phyloP scores from a whole-genome alignment of 2,888 invertebrate genomes.

The Rhagium mordax region DNA sequence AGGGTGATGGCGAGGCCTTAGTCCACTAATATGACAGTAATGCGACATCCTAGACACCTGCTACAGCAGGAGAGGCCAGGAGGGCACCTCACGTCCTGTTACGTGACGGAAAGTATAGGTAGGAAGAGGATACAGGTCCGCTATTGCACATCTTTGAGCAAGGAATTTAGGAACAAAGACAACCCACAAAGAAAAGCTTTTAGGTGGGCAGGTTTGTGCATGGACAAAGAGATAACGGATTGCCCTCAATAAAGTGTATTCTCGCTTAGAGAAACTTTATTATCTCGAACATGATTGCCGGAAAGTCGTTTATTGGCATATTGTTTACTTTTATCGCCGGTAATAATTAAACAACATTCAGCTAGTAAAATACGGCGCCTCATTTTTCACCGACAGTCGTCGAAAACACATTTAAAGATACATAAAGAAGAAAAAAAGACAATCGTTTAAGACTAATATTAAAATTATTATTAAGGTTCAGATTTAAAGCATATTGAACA shows the following conservation, averaged over 20 bases:
- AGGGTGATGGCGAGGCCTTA: conserved; percentile 21
- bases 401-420: too few relatives aligned
- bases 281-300: conserved; percentile 17
- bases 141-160: conserved; percentile 13
- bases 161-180: not conserved
- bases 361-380: too few relatives aligned
- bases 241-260: conserved; percentile 11
- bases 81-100: not conserved
- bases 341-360: too few relatives aligned
- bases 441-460: too few relatives aligned
- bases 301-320: not conserved
- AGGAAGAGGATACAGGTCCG: not conserved
- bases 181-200: conserved; percentile 20
- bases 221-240: conserved; percentile 3
- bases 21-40: conserved; percentile 46
- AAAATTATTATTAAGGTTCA: too few relatives aligned
- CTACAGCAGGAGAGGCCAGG: conserved; percentile 21
- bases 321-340: not conserved
- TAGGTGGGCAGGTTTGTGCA: not conserved
- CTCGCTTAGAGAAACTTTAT: conserved; percentile 7
- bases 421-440: too few relatives aligned
- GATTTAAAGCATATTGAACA: too few relatives aligned
- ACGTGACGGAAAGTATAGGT: not conserved
- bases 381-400: too few relatives aligned
- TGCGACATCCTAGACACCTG: conserved; percentile 44